Evolutionary conservation across 2,888 invertebrate species (phyloP), one percentile per base, ranked within the genome.

Genomic region (Keiferia lycopersicella): DNA sequence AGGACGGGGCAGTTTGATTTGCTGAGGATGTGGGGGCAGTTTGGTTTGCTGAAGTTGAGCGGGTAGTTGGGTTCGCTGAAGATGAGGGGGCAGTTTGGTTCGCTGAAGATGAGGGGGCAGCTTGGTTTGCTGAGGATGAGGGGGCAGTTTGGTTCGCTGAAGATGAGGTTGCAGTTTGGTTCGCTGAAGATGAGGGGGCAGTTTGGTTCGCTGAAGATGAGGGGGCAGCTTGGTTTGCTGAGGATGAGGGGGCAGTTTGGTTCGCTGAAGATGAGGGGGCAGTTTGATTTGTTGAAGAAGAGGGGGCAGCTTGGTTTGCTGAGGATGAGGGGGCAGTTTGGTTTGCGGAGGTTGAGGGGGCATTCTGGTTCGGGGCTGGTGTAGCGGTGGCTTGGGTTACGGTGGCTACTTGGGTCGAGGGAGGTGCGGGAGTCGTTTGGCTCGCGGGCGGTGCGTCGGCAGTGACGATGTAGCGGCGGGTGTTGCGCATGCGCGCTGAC

Each of bases 401-500:
- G 39, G 39, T 3, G 8, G 39, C 39, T 1, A 10, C 11, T 6
- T 12, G 1, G 12, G 6, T 39, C 11, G 39, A 1, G 12, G 12
- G 2, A 2, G 39, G 11, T 12, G 12, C 10, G 12, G 39, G 12
- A 14, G 14, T 41, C 1, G 41, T n/a, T 14, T 2, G 14, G 41
- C 3, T 2, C 41, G 41, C 41, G 41, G 14, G 10, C n/a, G 34
- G 34, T 8, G 3, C 34, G 56, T n/a, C 14, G 58, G 11, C 57
- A 3, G 34, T 1, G 41, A 4, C 1, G 1, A 48, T 16, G 50
- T 50, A 61, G 0, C 30, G 34, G 30, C 50, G 61, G 0, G 81
- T 80, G 0, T 82, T 87, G 14, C 87, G 77, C 81, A 87, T 83
- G 1, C 88, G 75, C 0, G 79, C 83, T 0, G 83, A 78, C 0